Evolutionary conservation across 2,888 invertebrate species (phyloP).

Genomic region (Drosophila fungiperda): DNA sequence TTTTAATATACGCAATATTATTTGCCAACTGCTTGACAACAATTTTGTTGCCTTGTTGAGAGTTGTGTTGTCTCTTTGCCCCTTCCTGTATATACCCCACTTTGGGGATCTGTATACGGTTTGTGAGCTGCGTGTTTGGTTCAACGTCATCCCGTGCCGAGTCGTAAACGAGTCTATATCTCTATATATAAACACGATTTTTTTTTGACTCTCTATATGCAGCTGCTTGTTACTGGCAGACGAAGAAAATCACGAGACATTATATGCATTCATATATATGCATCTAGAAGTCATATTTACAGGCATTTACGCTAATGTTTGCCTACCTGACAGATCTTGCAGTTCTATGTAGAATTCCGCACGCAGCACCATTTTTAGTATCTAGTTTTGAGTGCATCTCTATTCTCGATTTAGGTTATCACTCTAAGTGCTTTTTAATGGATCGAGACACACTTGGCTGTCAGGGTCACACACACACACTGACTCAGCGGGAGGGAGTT

Average conservation of each 20-base stretch:
- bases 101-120: constrained; percentile 1
- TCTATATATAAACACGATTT: not conserved
- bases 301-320: constrained; percentile 36
- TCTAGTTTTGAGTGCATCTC: constrained; percentile 56
- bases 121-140: constrained; percentile 45
- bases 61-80: constrained; percentile 42
- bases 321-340: constrained; percentile 7
- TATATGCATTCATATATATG: constrained; percentile 22
- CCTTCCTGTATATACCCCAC: not conserved
- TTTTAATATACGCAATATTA: constrained; percentile 64
- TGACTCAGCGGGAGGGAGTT: constrained; percentile 5
- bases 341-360: constrained; percentile 21
- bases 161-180: constrained; percentile 7
- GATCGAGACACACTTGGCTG: constrained; percentile 30
- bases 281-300: constrained; percentile 15
- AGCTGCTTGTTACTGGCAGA: constrained; percentile 11
- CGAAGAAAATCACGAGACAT: constrained; percentile 58
- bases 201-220: constrained; percentile 11
- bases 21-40: constrained; percentile 61
- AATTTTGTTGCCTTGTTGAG: constrained; percentile 35
- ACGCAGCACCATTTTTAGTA: constrained; percentile 53
- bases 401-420: constrained; percentile 32
- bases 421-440: constrained; percentile 73
- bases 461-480: not conserved
- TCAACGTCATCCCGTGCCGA: constrained; percentile 15